Evolutionary conservation across 2,888 invertebrate species (phyloP), one percentile per base, ranked within the genome.

Genomic region (Himalopsyche japonica): DNA sequence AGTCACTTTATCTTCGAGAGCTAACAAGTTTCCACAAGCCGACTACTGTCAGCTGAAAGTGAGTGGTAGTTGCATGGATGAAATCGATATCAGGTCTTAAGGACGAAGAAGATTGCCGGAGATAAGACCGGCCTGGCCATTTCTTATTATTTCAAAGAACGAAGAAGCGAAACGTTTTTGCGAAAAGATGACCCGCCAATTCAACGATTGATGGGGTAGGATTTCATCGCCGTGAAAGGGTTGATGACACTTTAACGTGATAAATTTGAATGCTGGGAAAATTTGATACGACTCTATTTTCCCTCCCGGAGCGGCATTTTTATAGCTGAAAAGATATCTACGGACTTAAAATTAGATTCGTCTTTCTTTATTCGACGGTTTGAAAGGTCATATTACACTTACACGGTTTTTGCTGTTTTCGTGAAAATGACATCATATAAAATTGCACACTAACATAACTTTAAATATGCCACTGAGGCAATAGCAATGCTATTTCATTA

Each of bases 211-310:
- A 70, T 70, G 70, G 70, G 70, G 27, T 70, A 70, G 70, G 27
- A 70, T 70, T 70, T 27, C 70, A 70, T 70, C 70, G 70, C 27
- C 70, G 70, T 30, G 70, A 70, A 70, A 70, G 70, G 70, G 70
- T 70, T 70, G 70, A 70, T 70, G 70, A 70, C 70, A 70, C 70
- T 70, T 70, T 70, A 70, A 27, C 30, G 70, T 70, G 70, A 70
- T 70, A 70, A 70, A 70, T 70, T 70, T 70, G 70, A 70, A 70
- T 70, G 70, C 70, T 70, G 70, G 70, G 70, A 70, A 70, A 70
- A 70, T 70, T 70, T 70, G 70, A 70, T 70, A 70, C 70, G 70
- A 30, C 27, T 70, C 70, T 20, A 70, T 30, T 70, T 70, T 70
- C 30, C 43, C 43, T 70, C 27, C 27, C 70, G 70, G 30, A 30